Evolutionary conservation across 2,797 vertebrate genomes (phyloP).

Genomic region (Discoglossus pictus): DNA sequence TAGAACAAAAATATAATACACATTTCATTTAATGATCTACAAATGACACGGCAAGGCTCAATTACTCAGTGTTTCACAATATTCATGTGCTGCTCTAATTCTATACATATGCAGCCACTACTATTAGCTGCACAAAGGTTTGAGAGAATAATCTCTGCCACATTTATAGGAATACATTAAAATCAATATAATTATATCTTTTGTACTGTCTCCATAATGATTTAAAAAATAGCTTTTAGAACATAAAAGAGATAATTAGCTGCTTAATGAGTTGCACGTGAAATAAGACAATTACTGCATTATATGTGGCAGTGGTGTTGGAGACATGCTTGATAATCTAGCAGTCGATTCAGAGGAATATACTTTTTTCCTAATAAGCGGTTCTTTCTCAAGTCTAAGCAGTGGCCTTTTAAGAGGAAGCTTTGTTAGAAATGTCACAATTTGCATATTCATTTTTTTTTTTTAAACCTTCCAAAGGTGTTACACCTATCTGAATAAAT

Average conservation of each 20-base stretch:
- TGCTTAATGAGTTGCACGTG: conserved; percentile 4
- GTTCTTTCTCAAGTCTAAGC: background rate
- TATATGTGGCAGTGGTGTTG: background rate
- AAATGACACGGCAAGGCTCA: too few species aligned
- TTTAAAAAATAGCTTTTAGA: conserved; percentile 3
- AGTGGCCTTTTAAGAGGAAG: conserved; percentile 1
- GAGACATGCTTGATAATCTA: background rate
- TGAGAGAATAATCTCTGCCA: conserved; percentile 2
- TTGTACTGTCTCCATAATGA: background rate
- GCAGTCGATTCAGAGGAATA: background rate
- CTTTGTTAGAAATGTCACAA: conserved; percentile 22
- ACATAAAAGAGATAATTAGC: conserved; percentile 21
- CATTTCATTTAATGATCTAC: too few species aligned
- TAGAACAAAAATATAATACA: too few species aligned
- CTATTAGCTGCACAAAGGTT: background rate
- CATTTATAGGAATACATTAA: background rate
- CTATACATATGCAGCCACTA: too few species aligned
- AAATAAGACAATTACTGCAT: conserved; percentile 35
- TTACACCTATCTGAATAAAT: conserved; percentile 5
- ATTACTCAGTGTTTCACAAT: too few species aligned
- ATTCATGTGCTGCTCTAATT: too few species aligned
- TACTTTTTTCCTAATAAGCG: background rate
- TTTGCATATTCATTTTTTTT: conserved; percentile 17
- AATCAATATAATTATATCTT: conserved; percentile 7
- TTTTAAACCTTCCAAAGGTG: background rate